Conservation (phyloP, 2,113 vertebrate species). For the Anas platyrhynchos region DNA sequence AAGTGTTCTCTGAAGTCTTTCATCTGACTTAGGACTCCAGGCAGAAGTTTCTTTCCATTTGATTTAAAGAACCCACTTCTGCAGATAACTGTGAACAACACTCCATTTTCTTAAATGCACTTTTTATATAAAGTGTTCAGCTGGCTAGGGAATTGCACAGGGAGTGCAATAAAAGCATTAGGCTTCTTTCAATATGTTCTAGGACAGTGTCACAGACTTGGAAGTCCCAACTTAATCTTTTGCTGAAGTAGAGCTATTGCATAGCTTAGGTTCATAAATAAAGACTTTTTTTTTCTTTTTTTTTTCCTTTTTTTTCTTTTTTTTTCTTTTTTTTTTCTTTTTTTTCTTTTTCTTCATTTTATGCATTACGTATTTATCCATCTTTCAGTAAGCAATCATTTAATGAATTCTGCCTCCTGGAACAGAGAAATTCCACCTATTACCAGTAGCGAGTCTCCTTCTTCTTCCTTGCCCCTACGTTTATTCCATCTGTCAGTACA, state of each 20-base stretch:
- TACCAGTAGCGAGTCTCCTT: background rate
- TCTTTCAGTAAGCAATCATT: background rate
- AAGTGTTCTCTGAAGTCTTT: slow-evolving; percentile 4
- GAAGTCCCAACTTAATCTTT: background rate
- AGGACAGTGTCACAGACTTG: background rate
- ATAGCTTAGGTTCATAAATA: background rate
- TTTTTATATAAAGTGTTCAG: background rate
- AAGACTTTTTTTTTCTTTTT: background rate
- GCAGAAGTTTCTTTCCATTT: slow-evolving; percentile 19
- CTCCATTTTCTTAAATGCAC: slow-evolving; percentile 15
- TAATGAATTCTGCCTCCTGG: background rate
- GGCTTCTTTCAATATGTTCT: background rate
- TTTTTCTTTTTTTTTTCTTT: no score
- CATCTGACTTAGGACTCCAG: background rate
- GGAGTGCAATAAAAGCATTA: background rate
- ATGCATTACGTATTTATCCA: background rate
- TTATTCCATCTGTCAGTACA: background rate
- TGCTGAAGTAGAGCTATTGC: background rate
- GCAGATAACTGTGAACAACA: background rate
- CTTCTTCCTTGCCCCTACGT: background rate
- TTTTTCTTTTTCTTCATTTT: no score
- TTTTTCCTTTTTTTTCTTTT: background rate
- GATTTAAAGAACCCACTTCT: slow-evolving; percentile 17
- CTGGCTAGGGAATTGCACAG: background rate
- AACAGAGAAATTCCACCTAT: background rate